Evolutionary conservation across 2,113 vertebrate genomes (phyloP), one percentile per base, ranked within the genome.

Genomic region (Mixornis gularis): DNA sequence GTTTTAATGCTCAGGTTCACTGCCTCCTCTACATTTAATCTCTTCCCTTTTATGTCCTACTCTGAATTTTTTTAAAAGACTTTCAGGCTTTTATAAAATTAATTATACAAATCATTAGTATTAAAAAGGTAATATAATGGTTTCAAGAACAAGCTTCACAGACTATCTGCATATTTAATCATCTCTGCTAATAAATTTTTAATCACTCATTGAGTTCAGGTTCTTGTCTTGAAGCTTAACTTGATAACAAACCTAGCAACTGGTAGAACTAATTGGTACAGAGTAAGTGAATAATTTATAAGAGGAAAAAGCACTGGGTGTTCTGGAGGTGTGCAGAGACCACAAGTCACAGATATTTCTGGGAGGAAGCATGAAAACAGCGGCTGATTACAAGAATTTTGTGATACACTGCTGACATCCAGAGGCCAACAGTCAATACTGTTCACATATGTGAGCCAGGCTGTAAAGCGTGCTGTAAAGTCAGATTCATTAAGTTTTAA

Each of bases 261-360:
- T 98, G 97, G 97, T 98, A 98, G 96, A 97, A 98, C 97, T 98
- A 98, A 98, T 98, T 98, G 97, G 97, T 97, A 97, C 97, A 97
- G 97, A 97, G 94, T 90, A 76, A 97, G 96, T 98, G 96, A 98
- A 98, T 98, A 97, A 98, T 98, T 98, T 97, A 98, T 98, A 96
- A 96, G 96, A 95, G 87, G 72, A 92, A 97, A 97, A 97, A 95
- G 96, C 87, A 92, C 90, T 87, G 89, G 89, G 93, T 97, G 93
- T 96, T 98, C 88, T 52, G 65, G 97, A 98, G 96, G 96, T 98
- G 94, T 85, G 94, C 89, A 79, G 91, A 94, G 96, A 96, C 84
- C 92, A 93, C 77, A 94, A 96, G 94, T 85, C 86, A 89, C 80
- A 94, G 89, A 94, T 95, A 96, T 95, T 97, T 97, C 95, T 93